Evolutionary conservation across 2,888 invertebrate genomes (phyloP), one percentile per base, ranked within the genome.

Genomic region (Ichneumon xanthorius): DNA sequence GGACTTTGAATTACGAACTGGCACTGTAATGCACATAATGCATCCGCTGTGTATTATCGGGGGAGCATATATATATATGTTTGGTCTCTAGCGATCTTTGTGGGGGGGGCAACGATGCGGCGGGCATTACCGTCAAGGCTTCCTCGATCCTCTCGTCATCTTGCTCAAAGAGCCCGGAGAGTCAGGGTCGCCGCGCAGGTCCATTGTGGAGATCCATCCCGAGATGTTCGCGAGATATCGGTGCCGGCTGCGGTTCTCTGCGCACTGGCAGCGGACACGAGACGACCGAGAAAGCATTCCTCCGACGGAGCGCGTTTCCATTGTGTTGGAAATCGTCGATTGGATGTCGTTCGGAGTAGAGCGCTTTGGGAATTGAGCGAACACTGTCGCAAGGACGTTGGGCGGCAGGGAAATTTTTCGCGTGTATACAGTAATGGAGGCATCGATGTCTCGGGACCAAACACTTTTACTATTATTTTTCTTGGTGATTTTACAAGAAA

Each of bases 291-390:
- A 80, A 82, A 79, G 72, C 79, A 82, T 82, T 85, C 79, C 82
- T 22, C 75, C 33, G 45, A 65, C 53, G 37, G 75, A 58, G 30
- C 63, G 70, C 55, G 81, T 61, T 76, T 86, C 88, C 88, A 91
- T 90, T 89, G 90, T 89, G 89, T 40, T 88, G 88, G 88, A 90
- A 90, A 90, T 90, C 87, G 88, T 90, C 89, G 89, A 90, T 84
- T 87, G 88, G 89, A 90, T 72, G 89, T 83, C 86, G 84, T 48
- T 68, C 30, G 33, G 33, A 1, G 33, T 65, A 70, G 77, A n/a
- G 45, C 63, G 75, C 85, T 71, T 68, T 75, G 76, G 79, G 71
- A 80, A 80, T 11, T 83, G 16, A 45, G 65, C 65, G 33, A 40
- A 72, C 50, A 50, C 50, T 63, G 7, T 6, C 40, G 40, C 40